phyloP scores from a whole-genome alignment of 2,888 invertebrate species.

The Bombylius major region DNA sequence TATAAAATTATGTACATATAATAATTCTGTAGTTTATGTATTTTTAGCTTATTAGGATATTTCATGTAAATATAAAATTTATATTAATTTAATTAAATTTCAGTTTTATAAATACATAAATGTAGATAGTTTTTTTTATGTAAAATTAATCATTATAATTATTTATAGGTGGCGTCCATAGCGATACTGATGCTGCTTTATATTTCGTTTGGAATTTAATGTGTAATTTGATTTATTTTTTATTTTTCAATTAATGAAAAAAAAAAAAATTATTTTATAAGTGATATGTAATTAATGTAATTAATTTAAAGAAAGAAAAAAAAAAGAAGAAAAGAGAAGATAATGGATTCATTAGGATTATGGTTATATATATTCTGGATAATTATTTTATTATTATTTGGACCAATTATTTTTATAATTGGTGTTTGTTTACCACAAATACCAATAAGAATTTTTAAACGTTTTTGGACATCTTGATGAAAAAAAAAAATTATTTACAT shows the following conservation, averaged over 20 bases:
- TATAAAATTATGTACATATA: too few species aligned
- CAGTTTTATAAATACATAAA: too few species aligned
- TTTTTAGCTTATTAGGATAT: too few species aligned
- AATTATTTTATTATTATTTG: constrained; percentile 49
- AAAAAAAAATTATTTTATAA: neutral
- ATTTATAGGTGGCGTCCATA: constrained; percentile 24
- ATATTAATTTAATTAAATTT: too few species aligned
- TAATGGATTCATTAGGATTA: constrained; percentile 36
- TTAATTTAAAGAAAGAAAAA: neutral
- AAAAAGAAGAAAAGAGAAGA: neutral
- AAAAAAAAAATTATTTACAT: constrained; percentile 33
- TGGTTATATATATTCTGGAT: constrained; percentile 52
- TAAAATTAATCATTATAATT: neutral
- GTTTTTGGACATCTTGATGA: constrained; percentile 47
- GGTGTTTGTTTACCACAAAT: constrained; percentile 53
- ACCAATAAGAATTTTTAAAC: constrained; percentile 51
- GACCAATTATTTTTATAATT: constrained; percentile 50
- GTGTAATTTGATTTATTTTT: neutral
- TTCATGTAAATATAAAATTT: too few species aligned
- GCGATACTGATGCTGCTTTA: too few species aligned
- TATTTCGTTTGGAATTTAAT: neutral
- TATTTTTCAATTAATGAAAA: neutral
- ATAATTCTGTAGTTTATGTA: too few species aligned
- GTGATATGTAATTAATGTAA: neutral
- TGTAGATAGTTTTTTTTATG: too few species aligned